phyloP scores from a whole-genome alignment of 2,888 invertebrate species.

The Acleris holmiana region DNA sequence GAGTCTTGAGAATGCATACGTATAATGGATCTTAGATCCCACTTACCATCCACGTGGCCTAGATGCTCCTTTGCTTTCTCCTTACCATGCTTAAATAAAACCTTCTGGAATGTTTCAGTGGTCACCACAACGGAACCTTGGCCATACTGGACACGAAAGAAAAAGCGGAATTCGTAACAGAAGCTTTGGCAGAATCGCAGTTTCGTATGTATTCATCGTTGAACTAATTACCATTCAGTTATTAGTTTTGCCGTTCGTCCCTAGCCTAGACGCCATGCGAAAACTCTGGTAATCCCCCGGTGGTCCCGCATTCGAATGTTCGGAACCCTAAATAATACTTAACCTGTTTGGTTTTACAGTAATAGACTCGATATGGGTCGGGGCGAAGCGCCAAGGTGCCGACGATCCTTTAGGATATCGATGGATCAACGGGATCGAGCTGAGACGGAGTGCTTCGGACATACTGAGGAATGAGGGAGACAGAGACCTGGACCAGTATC shows the following conservation, averaged over 20 bases:
- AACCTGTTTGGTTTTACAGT: constrained; percentile 45
- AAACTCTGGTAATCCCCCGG: too few species aligned
- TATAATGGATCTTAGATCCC: too few species aligned
- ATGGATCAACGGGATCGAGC: constrained; percentile 64
- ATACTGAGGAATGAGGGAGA: constrained; percentile 53
- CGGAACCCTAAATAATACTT: too few species aligned
- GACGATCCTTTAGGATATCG: constrained; percentile 72
- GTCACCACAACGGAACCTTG: constrained; percentile 69
- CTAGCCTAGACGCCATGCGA: too few species aligned
- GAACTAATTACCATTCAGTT: too few species aligned
- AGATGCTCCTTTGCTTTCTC: too few species aligned
- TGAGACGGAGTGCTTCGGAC: constrained; percentile 67
- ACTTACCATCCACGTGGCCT: too few species aligned
- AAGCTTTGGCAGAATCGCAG: constrained; percentile 78
- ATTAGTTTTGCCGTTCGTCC: too few species aligned
- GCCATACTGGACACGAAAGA: constrained; percentile 73
- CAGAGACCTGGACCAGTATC: constrained; percentile 52
- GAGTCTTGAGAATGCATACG: too few species aligned
- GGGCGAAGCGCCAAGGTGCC: constrained; percentile 63
- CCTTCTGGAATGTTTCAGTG: constrained; percentile 48
- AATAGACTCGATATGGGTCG: constrained; percentile 73
- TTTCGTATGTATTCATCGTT: constrained; percentile 60
- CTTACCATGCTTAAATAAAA: too few species aligned
- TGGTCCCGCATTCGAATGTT: too few species aligned
- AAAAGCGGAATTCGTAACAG: constrained; percentile 75